Percentiles rank a stretch among this genome's conserved stretches.
Evolutionary conservation across 1,140 invertebrate genomes (phyloP).

Genomic region (Cardiocondyla obscurior): DNA sequence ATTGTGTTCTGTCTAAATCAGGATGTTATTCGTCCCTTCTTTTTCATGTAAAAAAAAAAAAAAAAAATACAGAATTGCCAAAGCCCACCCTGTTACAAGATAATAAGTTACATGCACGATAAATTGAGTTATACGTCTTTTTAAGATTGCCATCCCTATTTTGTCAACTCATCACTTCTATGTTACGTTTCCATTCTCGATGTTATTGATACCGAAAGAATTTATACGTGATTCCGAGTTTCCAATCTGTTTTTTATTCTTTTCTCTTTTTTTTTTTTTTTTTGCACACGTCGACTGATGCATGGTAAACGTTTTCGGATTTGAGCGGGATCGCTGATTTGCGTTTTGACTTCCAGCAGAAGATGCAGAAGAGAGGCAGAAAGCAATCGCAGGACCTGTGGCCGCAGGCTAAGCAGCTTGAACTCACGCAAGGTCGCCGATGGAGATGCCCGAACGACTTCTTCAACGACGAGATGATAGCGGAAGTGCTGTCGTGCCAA

Average conservation of each 20-base stretch:
- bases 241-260: background rate
- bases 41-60: background rate
- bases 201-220: background rate
- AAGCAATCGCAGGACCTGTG: conserved; percentile 80
- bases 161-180: background rate
- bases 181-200: background rate
- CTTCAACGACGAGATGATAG: conserved; percentile 91
- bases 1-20: conserved; percentile 30
- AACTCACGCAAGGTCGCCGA: conserved; percentile 86
- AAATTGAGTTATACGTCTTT: conserved; percentile 1
- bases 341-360: conserved; percentile 74
- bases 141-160: background rate
- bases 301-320: background rate
- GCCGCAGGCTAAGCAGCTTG: conserved; percentile 83
- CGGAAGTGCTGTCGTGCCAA: conserved; percentile 89
- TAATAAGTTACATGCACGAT: conserved; percentile 19
- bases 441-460: conserved; percentile 91
- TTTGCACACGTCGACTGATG: conserved; percentile 3
- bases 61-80: background rate
- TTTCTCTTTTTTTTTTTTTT: background rate
- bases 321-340: background rate
- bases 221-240: background rate
- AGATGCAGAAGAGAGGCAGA: conserved; percentile 71
- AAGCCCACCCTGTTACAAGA: background rate
- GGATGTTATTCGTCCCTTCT: background rate